phyloP scores from a whole-genome alignment of 2,797 vertebrate species.

The Trichosurus vulpecula region DNA sequence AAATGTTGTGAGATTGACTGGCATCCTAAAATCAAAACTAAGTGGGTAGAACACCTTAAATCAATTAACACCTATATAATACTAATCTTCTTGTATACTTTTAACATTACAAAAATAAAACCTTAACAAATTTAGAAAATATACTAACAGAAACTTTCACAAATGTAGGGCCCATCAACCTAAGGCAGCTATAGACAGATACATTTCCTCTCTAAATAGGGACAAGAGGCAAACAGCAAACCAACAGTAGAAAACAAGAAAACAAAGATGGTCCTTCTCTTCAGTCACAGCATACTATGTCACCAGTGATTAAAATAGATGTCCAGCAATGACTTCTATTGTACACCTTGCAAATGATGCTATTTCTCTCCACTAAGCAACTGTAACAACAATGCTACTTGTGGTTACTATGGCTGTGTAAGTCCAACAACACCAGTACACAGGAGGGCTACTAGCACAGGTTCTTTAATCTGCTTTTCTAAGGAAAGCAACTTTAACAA shows the following conservation, averaged over 20 bases:
- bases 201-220: neutral
- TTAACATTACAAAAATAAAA: neutral
- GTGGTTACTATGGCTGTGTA: no score
- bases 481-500: no score
- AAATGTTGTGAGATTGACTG: neutral
- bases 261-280: conserved; percentile 53
- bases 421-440: no score
- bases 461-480: no score
- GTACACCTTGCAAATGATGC: conserved; percentile 18
- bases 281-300: conserved; percentile 14
- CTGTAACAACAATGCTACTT: no score
- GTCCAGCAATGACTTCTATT: conserved; percentile 17
- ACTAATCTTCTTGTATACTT: neutral
- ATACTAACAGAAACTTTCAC: no score
- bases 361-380: conserved; percentile 67
- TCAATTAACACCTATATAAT: neutral
- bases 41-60: neutral
- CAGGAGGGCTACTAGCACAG: no score
- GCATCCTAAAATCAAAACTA: neutral
- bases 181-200: neutral
- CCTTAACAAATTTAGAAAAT: neutral
- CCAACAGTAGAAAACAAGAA: conserved; percentile 44
- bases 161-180: neutral
- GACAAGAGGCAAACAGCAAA: conserved; percentile 12
- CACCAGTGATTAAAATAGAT: conserved; percentile 71